Evolutionary conservation across 2,113 vertebrate species (phyloP).

Genomic region (Corythaixoides concolor): DNA sequence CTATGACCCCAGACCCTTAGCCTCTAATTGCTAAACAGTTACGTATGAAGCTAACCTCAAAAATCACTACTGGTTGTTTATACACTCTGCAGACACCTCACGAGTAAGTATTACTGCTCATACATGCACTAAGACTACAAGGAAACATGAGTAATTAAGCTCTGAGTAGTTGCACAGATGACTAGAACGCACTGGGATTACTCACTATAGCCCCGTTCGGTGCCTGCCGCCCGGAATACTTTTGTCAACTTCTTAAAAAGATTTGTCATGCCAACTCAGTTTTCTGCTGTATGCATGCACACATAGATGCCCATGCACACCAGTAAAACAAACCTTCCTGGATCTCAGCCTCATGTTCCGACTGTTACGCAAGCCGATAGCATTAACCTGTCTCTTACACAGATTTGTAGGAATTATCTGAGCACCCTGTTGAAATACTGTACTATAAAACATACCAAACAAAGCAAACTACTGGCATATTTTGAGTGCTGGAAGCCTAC

Average conservation of each 20-base stretch:
- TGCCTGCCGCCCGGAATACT: not conserved
- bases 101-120: not conserved
- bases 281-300: not conserved
- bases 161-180: not conserved
- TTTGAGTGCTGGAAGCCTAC: not conserved
- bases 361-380: not conserved
- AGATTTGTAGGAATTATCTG: not conserved
- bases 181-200: not conserved
- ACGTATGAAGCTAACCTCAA: not conserved
- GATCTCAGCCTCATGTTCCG: not conserved
- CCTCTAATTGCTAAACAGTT: not conserved
- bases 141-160: constrained; percentile 14
- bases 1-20: not conserved
- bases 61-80: constrained; percentile 24
- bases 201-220: not conserved
- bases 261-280: not conserved
- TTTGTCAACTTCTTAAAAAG: not conserved
- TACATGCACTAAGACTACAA: not conserved
- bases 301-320: not conserved
- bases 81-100: not conserved
- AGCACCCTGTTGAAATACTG: not conserved
- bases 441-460: not conserved
- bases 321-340: not conserved
- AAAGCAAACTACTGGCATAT: not conserved
- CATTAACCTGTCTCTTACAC: not conserved